Percentiles rank a stretch among this genome's conserved stretches.
These are phyloP conservation scores for Helobdella robusta DNA, from an alignment of 2,888 invertebrate genomes.

Conservation along the genomic window DNA sequence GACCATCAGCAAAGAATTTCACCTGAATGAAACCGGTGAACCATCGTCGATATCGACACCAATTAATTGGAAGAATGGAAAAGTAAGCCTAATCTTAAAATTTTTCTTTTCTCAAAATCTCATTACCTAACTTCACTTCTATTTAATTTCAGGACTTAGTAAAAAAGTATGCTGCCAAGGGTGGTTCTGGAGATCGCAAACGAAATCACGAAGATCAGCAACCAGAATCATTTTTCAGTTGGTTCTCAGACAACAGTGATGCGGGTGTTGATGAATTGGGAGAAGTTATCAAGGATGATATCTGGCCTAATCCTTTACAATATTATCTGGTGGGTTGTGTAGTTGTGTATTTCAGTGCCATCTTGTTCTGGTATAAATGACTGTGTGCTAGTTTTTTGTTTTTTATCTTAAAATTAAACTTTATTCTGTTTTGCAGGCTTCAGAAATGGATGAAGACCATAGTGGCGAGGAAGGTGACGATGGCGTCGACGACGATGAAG, in stretches of 20 bases:
- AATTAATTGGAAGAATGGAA: constrained; percentile 72
- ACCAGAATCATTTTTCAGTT: constrained; percentile 66
- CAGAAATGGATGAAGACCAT: constrained; percentile 25
- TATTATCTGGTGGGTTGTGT: constrained; percentile 53
- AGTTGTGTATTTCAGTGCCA: too few species aligned
- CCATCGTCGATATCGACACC: constrained; percentile 65
- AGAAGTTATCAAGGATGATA: constrained; percentile 74
- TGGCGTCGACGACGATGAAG: constrained; percentile 24
- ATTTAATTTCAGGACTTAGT: constrained; percentile 41
- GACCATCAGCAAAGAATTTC: constrained; percentile 65
- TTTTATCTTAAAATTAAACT: too few species aligned
- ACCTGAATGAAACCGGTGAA: constrained; percentile 60
- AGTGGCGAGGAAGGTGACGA: constrained; percentile 24
- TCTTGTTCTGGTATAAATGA: background rate
- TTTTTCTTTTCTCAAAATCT: background rate
- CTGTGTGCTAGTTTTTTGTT: background rate
- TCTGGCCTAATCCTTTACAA: constrained; percentile 75
- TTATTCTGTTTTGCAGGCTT: constrained; percentile 6
- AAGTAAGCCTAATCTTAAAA: constrained; percentile 47
- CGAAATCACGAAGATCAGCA: constrained; percentile 52
- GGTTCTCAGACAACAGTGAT: constrained; percentile 71
- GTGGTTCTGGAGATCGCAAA: constrained; percentile 41
- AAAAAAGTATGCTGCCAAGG: constrained; percentile 36
- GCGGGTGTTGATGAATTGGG: constrained; percentile 75
- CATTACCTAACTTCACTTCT: background rate